Evolutionary conservation across 2,797 vertebrate genomes (phyloP).

Genomic region (Simalia tracyae): DNA sequence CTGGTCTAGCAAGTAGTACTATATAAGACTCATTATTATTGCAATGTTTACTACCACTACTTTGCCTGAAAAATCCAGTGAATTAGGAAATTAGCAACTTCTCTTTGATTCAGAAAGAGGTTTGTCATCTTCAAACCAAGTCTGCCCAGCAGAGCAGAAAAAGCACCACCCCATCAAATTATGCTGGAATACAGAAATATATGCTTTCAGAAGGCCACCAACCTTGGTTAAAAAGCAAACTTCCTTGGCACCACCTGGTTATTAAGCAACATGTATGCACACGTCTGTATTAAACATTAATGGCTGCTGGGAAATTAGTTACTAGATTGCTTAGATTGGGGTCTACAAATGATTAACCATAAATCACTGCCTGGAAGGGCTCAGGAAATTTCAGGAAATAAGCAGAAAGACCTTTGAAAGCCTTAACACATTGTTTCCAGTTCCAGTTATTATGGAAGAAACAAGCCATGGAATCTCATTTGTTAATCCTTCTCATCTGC

Average conservation of each 20-base stretch:
- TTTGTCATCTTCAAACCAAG: background rate
- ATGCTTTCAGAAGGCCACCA: background rate
- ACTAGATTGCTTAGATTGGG: background rate
- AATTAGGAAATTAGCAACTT: background rate
- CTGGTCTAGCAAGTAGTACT: no score
- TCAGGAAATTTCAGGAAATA: background rate
- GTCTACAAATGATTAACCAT: background rate
- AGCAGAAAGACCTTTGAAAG: background rate
- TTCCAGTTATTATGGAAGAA: background rate
- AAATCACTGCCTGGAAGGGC: background rate
- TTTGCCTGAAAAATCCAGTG: background rate
- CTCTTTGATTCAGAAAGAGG: background rate
- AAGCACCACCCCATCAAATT: background rate
- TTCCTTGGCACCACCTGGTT: no score
- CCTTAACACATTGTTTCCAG: background rate
- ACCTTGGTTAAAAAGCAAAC: background rate
- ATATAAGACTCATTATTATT: background rate
- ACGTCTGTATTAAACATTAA: background rate
- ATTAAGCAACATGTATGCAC: background rate
- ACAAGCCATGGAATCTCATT: background rate
- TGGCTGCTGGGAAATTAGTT: background rate
- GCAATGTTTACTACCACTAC: background rate
- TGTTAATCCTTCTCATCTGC: background rate
- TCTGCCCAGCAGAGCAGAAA: background rate
- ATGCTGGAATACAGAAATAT: background rate